These are phyloP conservation scores for Dicrostonyx torquatus DNA, from an alignment of 2,797 vertebrate genomes.

Conservation along the genomic window DNA sequence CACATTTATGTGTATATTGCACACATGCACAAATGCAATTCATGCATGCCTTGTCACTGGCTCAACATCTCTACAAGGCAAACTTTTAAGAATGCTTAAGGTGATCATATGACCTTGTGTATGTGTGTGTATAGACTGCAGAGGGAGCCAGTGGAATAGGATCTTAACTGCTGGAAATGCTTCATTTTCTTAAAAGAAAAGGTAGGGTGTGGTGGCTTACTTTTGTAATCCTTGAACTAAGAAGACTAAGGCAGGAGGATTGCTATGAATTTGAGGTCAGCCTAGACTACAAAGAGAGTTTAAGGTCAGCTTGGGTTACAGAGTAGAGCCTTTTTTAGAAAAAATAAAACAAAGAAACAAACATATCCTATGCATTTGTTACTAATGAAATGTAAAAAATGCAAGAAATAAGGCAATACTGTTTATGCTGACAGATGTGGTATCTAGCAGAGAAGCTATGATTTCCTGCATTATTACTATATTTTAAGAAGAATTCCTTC, in stretches of 20 bases:
- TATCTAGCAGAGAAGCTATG: not conserved
- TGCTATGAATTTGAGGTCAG: not conserved
- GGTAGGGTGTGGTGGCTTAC: not conserved
- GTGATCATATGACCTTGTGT: not conserved
- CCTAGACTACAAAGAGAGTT: not conserved
- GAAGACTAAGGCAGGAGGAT: not conserved
- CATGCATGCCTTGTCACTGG: not conserved
- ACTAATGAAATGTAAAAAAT: conserved; percentile 28
- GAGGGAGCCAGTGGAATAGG: not conserved
- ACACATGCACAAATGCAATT: not conserved
- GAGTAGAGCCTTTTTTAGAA: not conserved
- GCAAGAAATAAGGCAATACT: not conserved
- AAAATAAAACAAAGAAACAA: not conserved
- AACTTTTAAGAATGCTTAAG: not conserved
- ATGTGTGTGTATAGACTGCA: not conserved
- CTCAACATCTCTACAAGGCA: not conserved
- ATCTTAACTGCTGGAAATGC: not conserved
- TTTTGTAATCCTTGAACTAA: not conserved
- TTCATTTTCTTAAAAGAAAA: conserved; percentile 52
- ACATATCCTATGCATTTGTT: not conserved
- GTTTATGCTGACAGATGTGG: not conserved
- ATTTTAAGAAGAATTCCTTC: conserved; percentile 53
- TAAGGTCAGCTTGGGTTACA: not conserved
- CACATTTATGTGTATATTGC: too few species aligned
- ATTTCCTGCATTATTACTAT: not conserved